A percentile compares a stretch with the other conserved stretches of the same genome.
These are phyloP conservation scores for Paratrypauchen microcephalus DNA, from an alignment of 2,797 vertebrate species.

Conservation along the genomic window DNA sequence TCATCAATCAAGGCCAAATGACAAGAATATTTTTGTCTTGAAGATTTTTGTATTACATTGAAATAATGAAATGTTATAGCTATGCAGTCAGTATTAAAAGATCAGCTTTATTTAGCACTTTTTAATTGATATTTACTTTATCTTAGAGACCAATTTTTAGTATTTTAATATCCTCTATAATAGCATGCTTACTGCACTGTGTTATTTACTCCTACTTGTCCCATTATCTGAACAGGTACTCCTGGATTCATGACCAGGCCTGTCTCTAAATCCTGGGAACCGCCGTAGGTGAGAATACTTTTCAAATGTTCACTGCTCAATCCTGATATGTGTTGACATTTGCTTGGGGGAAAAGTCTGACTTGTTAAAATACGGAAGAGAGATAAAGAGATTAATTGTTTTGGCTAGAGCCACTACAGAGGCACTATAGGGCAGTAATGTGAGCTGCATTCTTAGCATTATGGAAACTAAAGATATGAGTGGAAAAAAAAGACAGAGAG, in stretches of 20 bases:
- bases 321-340: constrained; percentile 30
- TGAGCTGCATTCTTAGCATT: not conserved
- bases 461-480: not conserved
- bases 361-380: not conserved
- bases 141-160: not conserved
- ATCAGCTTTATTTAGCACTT: too few species aligned
- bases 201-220: constrained; percentile 4
- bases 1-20: not conserved
- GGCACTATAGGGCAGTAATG: not conserved
- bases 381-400: constrained; percentile 7
- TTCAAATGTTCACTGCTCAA: constrained; percentile 14
- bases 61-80: too few species aligned
- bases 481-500: constrained; percentile 8
- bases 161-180: not conserved
- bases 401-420: not conserved
- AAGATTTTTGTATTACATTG: not conserved
- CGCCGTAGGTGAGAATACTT: constrained; percentile 39
- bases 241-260: constrained; percentile 45
- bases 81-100: too few species aligned
- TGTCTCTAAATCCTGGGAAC: constrained; percentile 54
- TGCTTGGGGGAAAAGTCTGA: not conserved
- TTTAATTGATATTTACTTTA: not conserved
- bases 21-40: not conserved
- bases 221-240: constrained; percentile 40
- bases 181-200: not conserved